Base-by-base conservation (phyloP, 2,888 invertebrate species). In the Eupithecia subfuscata region DNA sequence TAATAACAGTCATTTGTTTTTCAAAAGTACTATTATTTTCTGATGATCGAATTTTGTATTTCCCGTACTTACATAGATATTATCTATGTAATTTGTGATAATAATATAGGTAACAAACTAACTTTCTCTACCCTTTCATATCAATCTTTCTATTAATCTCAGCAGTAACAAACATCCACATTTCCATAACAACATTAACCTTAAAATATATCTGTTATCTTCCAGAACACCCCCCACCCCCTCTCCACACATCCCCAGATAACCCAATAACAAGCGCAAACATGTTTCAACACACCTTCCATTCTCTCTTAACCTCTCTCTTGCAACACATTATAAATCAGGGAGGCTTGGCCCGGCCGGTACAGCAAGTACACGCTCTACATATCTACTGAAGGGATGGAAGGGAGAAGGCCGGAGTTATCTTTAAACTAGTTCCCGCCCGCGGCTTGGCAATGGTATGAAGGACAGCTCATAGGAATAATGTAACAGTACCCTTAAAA, bases 251-350 rank as follows among this genome's bases (percentile, higher is more conserved):
- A 45, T 48, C 30, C 34, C 37, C 34, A 30, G 52, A 69, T 76
- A 76, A 65, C 69, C 69, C 56, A 73, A 69, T 68, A 74, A 74
- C 74, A 70, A 48, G 68, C 34, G 65, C 71, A 69, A 71, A 74
- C 73, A 74, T 71, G 70, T 69, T 69, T 14, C 14, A 22, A 25
- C 56, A n/a, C 56, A 40, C 63, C 71, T 70, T 73, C 71, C 67
- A 74, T 4, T n/a, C 71, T 67, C 56, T 68, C 52, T 68, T 75
- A 67, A n/a, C 73, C 48, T 70, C 71, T 67, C 73, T 63, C 70
- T n/a, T 52, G 79, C 77, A 79, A 79, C 81, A 81, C 81, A 79
- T 80, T 78, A 78, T 81, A 80, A 81, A 80, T 80, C 80, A 78
- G 76, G 67, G 40, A 37, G 67, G 75, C 76, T 80, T 78, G 75